Conservation (phyloP, 2,113 vertebrate genomes). For the Halichoeres trimaculatus region DNA sequence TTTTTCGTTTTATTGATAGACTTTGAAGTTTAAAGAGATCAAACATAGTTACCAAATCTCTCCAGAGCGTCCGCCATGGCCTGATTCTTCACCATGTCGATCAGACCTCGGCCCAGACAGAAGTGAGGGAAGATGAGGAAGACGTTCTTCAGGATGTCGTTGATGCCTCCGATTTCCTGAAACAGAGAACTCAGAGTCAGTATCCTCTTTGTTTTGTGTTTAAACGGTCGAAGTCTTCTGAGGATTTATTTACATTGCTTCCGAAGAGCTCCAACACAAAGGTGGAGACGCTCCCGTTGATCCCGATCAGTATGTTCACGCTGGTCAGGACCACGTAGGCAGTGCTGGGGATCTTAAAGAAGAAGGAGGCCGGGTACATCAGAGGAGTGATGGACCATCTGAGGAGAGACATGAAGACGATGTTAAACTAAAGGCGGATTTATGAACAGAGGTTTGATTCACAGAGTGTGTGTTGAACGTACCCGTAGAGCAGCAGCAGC, state of each 20-base stretch:
- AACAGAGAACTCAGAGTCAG: neutral
- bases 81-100: conserved; percentile 99
- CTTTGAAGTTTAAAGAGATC: neutral
- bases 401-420: conserved; percentile 18
- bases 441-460: neutral
- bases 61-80: conserved; percentile 98
- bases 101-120: conserved; percentile 95
- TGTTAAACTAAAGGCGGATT: conserved; percentile 7
- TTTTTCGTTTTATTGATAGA: too few relatives aligned
- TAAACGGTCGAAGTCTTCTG: too few relatives aligned
- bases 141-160: conserved; percentile 97
- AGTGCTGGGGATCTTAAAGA: conserved; percentile 98
- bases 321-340: conserved; percentile 98
- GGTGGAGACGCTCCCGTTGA: conserved; percentile 97
- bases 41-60: conserved; percentile 89
- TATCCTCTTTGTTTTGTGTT: neutral
- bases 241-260: conserved; percentile 85
- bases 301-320: conserved; percentile 97
- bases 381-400: conserved; percentile 99
- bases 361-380: conserved; percentile 98
- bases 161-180: conserved; percentile 95
- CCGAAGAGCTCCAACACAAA: conserved; percentile 98
- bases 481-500: conserved; percentile 96
- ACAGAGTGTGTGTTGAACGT: conserved; percentile 49
- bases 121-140: conserved; percentile 99